phyloP scores from a whole-genome alignment of 2,797 vertebrate genomes.

The Hybognathus amarus region DNA sequence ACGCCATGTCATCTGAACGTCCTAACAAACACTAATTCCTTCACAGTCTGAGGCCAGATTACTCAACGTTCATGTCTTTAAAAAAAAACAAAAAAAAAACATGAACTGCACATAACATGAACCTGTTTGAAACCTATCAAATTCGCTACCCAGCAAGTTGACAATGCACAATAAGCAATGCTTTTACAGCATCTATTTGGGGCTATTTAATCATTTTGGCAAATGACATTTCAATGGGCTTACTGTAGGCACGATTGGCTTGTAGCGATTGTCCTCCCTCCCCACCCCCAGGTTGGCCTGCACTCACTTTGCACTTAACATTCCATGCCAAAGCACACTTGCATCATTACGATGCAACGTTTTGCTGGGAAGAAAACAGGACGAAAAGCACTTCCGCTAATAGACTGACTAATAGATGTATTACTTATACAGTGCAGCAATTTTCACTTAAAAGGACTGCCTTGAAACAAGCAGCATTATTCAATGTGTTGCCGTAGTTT shows the following conservation, averaged over 20 bases:
- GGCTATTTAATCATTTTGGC: neutral
- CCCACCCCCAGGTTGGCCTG: too few relatives aligned
- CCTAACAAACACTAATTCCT: constrained; percentile 13
- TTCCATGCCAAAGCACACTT: too few relatives aligned
- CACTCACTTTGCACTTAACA: too few relatives aligned
- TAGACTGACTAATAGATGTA: too few relatives aligned
- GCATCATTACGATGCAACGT: too few relatives aligned
- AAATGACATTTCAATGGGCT: neutral
- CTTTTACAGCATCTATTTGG: neutral
- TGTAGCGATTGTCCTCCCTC: neutral
- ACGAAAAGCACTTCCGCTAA: too few relatives aligned
- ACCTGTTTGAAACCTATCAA: neutral
- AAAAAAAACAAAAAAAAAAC: neutral
- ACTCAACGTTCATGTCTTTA: neutral
- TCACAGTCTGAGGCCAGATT: constrained; percentile 15
- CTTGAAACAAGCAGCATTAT: too few relatives aligned
- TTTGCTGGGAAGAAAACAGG: too few relatives aligned
- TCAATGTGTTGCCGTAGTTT: too few relatives aligned
- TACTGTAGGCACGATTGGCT: neutral
- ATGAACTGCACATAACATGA: neutral
- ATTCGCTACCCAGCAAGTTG: neutral
- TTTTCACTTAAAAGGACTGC: neutral
- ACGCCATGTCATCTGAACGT: neutral
- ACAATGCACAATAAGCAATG: neutral
- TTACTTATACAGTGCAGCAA: neutral